These are phyloP conservation scores for Stichodactyla helianthus DNA, from an alignment of 64 coral and sea anemone genomes.

Conservation along the genomic window DNA sequence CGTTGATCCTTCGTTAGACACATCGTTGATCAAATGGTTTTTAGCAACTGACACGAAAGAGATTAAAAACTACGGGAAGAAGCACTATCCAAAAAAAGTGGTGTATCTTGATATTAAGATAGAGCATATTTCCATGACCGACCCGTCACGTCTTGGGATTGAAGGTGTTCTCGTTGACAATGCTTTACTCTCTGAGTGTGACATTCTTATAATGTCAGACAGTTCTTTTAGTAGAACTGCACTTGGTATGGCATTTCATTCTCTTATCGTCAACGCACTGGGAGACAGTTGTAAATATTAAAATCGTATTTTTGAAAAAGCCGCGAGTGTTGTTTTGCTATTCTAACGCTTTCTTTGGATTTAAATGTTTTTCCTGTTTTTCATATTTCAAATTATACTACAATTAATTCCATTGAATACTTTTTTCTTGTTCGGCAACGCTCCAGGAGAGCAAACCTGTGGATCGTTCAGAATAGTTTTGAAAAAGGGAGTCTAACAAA, in stretches of 20 bases:
- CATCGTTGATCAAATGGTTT: constrained; percentile 15
- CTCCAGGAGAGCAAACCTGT: too few species aligned
- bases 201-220: constrained; percentile 31
- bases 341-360: too few species aligned
- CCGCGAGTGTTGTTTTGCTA: too few species aligned
- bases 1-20: background rate
- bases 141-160: constrained; percentile 16
- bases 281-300: constrained; percentile 31
- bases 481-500: too few species aligned
- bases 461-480: too few species aligned
- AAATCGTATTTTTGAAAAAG: background rate
- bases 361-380: too few species aligned
- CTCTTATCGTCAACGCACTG: background rate
- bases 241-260: constrained; percentile 20
- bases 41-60: constrained; percentile 31
- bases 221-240: constrained; percentile 43
- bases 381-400: too few species aligned
- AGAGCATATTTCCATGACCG: constrained; percentile 25
- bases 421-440: too few species aligned
- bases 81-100: constrained; percentile 22
- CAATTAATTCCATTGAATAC: too few species aligned
- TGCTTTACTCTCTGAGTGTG: constrained; percentile 28
- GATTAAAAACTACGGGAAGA: background rate
- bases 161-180: constrained; percentile 35
- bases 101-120: constrained; percentile 4